Base-by-base conservation (phyloP, 2,888 invertebrate genomes). In the Cerastoderma edule region DNA sequence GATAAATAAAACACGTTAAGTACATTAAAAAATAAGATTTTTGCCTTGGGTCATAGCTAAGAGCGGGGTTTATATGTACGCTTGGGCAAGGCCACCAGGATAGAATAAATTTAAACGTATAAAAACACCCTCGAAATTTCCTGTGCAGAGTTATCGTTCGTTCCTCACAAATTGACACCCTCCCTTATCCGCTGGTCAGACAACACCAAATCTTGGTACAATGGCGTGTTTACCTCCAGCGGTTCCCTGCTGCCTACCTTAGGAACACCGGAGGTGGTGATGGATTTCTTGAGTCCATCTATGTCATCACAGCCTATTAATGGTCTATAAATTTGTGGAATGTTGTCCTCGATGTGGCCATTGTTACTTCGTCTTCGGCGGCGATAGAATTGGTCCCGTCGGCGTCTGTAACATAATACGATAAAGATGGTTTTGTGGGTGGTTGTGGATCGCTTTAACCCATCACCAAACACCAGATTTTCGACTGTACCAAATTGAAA, bases 241-340 rank as follows among this genome's bases (percentile, higher is more conserved):
- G n/a, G 2, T 16, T 46, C 16, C n/a, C 46, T 19, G 46, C 1
- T 19, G 5, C 39, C 50, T 73, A 81, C 81, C 78, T 74, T 78
- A 32, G 78, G 66, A 32, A 81, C 71, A 3, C 60, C 56, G 48
- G 66, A 68, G 10, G 60, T 46, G 30, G 69, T 71, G 30, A 69
- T 67, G 13, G 72, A 64, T 67, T 72, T 79, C 54, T 64, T 72
- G 66, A 72, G 74, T 71, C 83, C 79, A 73, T 85, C 83, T 46
- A 80, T 79, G 22, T 85, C 83, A 73, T 84, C 83, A 82, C 82
- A 79, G 72, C 72, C 76, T 13, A 74, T 76, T 24, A 85, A 74
- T 74, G 76, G 81, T 73, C 83, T 67, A 63, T 77, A 75, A 64
- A 72, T 74, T 74, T 85, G 80, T 78, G 81, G 83, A 81, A 79